Evolutionary conservation across 2,888 invertebrate species (phyloP), one percentile per base, ranked within the genome.

Genomic region (Calliopum simillimum): DNA sequence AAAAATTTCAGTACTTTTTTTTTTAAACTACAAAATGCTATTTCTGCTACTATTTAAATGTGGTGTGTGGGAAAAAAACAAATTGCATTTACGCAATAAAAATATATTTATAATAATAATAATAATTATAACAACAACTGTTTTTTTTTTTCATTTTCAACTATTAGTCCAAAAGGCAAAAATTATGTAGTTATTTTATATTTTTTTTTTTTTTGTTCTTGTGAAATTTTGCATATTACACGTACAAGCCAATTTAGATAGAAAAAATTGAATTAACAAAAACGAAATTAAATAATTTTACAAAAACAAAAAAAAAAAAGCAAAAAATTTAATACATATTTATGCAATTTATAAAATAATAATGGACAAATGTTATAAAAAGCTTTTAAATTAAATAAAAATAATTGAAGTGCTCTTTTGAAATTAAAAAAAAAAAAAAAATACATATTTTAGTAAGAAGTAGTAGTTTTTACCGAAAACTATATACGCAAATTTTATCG

Each of bases 1-100:
- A 53, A 53, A 53, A 3, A 53, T 12, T 19, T n/a, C 43, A 19
- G 23, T 68, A 47, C 65, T 70, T 72, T 67, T 71, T 61, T 64
- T 65, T 62, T 74, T 74, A 13, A 61, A 73, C 74, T 72, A 68
- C 67, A 70, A 46, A 59, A 68, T 65, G 47, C 68, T 68, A 68
- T 67, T 72, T 55, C 66, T 64, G 51, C 65, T 66, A 61, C 55
- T 62, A 63, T 46, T 76, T 70, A 55, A 58, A 64, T 66, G 41
- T 73, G 71, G 63, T 61, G 63, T 66, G 74, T 71, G 78, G 78
- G 76, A 80, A 85, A 67, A 79, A 85, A 85, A 86, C 86, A 85
- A 85, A 85, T 85, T 86, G 85, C 85, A 85, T 85, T 85, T 83
- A 83, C 79, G 85, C 86, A 85, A 86, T 82, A 75, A 81, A 81